Base-by-base conservation (phyloP, 2,797 vertebrate species). In the Acipenser transmontanus region DNA sequence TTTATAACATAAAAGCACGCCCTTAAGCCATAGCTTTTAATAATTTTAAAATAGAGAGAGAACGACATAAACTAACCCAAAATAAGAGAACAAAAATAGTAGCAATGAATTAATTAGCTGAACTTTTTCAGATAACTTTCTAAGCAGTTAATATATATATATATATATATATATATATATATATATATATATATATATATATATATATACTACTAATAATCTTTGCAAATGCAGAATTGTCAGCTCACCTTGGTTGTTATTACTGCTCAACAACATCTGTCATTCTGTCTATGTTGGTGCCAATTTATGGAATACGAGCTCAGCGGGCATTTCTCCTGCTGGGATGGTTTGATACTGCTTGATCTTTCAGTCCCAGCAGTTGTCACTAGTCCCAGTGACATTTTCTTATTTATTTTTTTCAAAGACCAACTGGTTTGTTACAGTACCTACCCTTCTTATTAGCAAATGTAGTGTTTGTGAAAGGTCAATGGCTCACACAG, bases 311-410 rank as follows among this genome's bases (percentile, higher is more conserved):
- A 47, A 56, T 60, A 61, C 49, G 49, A 60, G 49, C 65, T 49
- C 65, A 66, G 65, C 49, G 51, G 59, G 65, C 12, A 50, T 34
- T 48, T 14, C 57, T 8, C 65, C 20, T 34, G 49, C 65, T 60
- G 48, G 7, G n/a, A n/a, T 59, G 65, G 13, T 17, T 57, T 60
- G 59, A 34, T 49, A 47, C 56, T 66, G 65, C 57, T 66, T 66
- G 65, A 66, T 66, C 65, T 66, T 66, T 66, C 48, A 61, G 57
- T 60, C 59, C 57, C 65, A 51, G 65, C 65, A 66, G 65, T 60
- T 60, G 57, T 50, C 65, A 59, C 57, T 34, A 8, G 13, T 66
- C 13, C 65, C 57, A 49, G 14, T 14, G 14, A 57, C 65, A 57
- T n/a, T 57, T 57, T 34, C 34, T 34, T 57, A 14, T n/a, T 52